Percentiles rank a stretch among this genome's conserved stretches.
Evolutionary conservation across 2,797 vertebrate genomes (phyloP).

Genomic region (Balearica regulorum): DNA sequence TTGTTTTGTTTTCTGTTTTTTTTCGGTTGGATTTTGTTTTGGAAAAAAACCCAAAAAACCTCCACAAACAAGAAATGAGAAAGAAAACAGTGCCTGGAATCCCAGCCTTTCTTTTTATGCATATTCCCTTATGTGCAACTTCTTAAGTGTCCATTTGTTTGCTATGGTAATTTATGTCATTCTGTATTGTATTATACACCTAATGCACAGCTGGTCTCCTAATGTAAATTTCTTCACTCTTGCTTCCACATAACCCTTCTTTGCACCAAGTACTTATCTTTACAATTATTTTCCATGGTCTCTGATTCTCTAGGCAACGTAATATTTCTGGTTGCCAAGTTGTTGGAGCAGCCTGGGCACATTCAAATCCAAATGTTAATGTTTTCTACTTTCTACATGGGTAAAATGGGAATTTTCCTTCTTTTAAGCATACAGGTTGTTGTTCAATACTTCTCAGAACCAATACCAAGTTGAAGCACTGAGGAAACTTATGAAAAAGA

Average conservation of each 20-base stretch:
- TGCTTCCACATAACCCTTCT: conserved; percentile 18
- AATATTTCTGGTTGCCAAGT: conserved; percentile 25
- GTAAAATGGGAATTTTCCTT: background rate
- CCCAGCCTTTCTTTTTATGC: background rate
- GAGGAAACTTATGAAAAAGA: background rate
- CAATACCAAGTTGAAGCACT: background rate
- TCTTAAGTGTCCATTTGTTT: conserved; percentile 72
- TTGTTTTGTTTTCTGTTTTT: background rate
- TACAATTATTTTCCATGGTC: conserved; percentile 38
- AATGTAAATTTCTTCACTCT: conserved; percentile 67
- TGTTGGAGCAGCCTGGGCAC: background rate
- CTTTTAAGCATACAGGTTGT: background rate
- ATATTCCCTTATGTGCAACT: conserved; percentile 38
- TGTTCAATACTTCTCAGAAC: background rate
- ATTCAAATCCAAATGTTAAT: conserved; percentile 4
- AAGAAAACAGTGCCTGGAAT: background rate
- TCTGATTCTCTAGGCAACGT: conserved; percentile 14
- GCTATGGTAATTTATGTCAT: conserved; percentile 71
- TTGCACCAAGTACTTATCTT: conserved; percentile 16
- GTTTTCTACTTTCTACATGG: background rate
- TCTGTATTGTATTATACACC: conserved; percentile 62
- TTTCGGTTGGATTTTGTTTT: background rate
- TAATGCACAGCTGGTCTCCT: conserved; percentile 69
- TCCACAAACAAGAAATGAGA: background rate
- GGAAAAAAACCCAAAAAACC: background rate